Evolutionary conservation across 2,888 invertebrate species (phyloP).

Genomic region (Dasypogon diadema): DNA sequence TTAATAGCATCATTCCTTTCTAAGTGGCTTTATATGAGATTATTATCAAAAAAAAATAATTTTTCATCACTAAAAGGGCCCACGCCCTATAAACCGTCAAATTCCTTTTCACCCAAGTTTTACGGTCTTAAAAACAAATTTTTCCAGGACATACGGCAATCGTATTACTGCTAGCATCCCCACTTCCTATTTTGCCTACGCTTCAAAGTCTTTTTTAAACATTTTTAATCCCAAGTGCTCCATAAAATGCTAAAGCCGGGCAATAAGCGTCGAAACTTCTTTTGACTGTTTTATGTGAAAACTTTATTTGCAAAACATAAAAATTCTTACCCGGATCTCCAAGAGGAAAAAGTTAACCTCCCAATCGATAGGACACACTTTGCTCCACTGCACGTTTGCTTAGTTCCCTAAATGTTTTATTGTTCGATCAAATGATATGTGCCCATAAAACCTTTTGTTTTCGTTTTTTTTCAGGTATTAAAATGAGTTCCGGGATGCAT

Average conservation of each 20-base stretch:
- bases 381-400: not conserved
- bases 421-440: conserved; percentile 36
- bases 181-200: conserved; percentile 5
- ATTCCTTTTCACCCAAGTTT: conserved; percentile 23
- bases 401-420: conserved; percentile 36
- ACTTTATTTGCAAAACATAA: conserved; percentile 40
- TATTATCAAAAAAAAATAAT: conserved; percentile 46
- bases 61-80: conserved; percentile 11
- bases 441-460: conserved; percentile 47
- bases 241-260: conserved; percentile 46
- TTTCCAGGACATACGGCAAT: conserved; percentile 19
- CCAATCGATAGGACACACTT: not conserved
- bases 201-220: conserved; percentile 37
- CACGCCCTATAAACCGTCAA: conserved; percentile 31
- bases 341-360: not conserved
- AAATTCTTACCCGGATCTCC: conserved; percentile 1
- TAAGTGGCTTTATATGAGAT: conserved; percentile 36
- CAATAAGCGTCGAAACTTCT: conserved; percentile 37
- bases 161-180: not conserved
- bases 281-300: conserved; percentile 48
- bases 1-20: conserved; percentile 29
- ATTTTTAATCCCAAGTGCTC: conserved; percentile 51
- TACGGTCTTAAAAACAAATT: conserved; percentile 41
- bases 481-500: not conserved
- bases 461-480: conserved; percentile 2